Conservation (phyloP, 1,140 invertebrate genomes). For the Microplitis demolitor region DNA sequence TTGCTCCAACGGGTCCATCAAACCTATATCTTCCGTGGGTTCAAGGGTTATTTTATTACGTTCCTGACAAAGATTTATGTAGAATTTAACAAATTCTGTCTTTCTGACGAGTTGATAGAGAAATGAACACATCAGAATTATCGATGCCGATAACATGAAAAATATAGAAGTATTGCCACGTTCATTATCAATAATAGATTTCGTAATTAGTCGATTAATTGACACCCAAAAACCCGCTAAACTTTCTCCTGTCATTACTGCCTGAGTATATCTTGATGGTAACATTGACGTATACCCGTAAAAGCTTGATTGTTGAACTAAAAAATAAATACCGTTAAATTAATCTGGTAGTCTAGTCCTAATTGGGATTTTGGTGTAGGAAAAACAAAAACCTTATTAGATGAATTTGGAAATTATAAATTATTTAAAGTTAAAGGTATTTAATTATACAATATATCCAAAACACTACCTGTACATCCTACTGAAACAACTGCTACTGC, state of each 20-base stretch:
- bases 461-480: slow-evolving; percentile 77
- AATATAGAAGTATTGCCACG: slow-evolving; percentile 83
- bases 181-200: slow-evolving; percentile 74
- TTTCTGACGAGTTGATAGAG: slow-evolving; percentile 77
- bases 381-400: too few species aligned
- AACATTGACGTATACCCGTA: slow-evolving; percentile 93
- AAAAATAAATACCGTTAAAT: slow-evolving; percentile 35
- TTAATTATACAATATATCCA: slow-evolving; percentile 5
- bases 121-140: slow-evolving; percentile 76
- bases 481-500: slow-evolving; percentile 85
- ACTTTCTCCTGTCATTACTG: slow-evolving; percentile 93
- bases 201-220: slow-evolving; percentile 81
- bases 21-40: slow-evolving; percentile 78
- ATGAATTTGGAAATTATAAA: too few species aligned
- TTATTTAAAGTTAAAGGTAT: not conserved
- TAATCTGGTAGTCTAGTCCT: not conserved
- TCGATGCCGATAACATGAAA: slow-evolving; percentile 77
- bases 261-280: slow-evolving; percentile 86
- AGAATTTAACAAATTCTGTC: slow-evolving; percentile 83
- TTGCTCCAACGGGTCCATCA: slow-evolving; percentile 67
- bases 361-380: too few species aligned
- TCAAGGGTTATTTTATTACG: slow-evolving; percentile 75
- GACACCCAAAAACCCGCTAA: slow-evolving; percentile 86
- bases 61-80: slow-evolving; percentile 75
- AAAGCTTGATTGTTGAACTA: slow-evolving; percentile 90